A percentile compares a stretch with the other conserved stretches of the same genome.
These are phyloP conservation scores for Miniopterus natalensis DNA, from an alignment of 2,113 vertebrate genomes.

Conservation along the genomic window DNA sequence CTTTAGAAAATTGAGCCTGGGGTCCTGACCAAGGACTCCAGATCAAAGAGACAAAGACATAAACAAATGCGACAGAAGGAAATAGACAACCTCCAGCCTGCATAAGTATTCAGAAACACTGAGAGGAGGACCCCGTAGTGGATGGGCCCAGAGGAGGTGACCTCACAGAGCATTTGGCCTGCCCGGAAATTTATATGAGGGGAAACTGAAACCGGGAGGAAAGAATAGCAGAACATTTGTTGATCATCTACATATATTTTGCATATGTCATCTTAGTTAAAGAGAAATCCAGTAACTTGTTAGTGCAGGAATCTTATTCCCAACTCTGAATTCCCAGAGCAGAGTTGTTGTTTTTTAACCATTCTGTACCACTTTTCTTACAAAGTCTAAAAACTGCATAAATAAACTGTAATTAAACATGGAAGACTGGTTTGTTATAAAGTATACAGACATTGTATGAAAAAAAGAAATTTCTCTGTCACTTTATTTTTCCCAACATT, in stretches of 20 bases:
- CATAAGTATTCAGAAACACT: not conserved
- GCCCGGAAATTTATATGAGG: not conserved
- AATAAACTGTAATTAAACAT: not conserved
- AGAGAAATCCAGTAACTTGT: not conserved
- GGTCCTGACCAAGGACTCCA: constrained; percentile 38
- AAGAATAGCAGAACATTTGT: not conserved
- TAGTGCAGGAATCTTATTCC: not conserved
- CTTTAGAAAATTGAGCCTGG: constrained; percentile 32
- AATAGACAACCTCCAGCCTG: not conserved
- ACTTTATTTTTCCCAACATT: not conserved
- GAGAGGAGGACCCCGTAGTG: not conserved
- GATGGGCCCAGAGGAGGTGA: not conserved
- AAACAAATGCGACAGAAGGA: constrained; percentile 44
- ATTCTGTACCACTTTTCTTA: not conserved
- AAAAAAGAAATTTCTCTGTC: not conserved
- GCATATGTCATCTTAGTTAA: not conserved
- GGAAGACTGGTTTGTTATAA: not conserved
- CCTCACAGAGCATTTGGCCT: not conserved
- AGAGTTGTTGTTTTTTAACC: not conserved
- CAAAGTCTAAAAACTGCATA: constrained; percentile 27
- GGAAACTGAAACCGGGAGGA: not conserved
- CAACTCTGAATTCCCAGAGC: not conserved
- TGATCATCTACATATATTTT: not conserved
- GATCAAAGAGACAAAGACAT: constrained; percentile 50
- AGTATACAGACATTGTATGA: not conserved